These are phyloP conservation scores for Micronisus gabar DNA, from an alignment of 2,113 vertebrate genomes.

Conservation along the genomic window DNA sequence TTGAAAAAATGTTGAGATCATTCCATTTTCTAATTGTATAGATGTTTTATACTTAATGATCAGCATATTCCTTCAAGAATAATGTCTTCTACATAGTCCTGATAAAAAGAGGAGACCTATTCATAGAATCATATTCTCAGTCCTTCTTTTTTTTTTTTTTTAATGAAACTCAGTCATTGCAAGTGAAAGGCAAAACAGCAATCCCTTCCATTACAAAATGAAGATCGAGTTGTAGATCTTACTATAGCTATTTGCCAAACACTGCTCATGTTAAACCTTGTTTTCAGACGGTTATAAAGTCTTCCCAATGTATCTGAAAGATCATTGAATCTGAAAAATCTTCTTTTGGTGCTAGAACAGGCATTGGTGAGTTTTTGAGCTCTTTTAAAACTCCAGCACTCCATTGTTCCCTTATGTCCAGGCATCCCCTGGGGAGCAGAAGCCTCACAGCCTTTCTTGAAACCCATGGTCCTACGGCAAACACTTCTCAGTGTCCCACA, in stretches of 20 bases:
- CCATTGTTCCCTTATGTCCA: neutral
- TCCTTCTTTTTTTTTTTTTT: neutral
- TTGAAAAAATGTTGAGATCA: neutral
- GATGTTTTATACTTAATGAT: neutral
- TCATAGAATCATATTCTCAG: neutral
- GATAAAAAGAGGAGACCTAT: neutral
- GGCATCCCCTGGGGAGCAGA: neutral
- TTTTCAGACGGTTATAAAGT: neutral
- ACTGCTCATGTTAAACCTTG: neutral
- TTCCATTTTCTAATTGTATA: neutral
- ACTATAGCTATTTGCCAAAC: neutral
- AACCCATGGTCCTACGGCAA: neutral
- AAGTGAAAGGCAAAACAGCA: neutral
- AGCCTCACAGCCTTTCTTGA: neutral
- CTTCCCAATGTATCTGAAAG: neutral
- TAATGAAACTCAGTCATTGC: neutral
- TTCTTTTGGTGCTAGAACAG: neutral
- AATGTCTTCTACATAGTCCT: neutral
- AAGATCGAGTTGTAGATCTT: neutral
- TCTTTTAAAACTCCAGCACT: neutral
- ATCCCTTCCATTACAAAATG: neutral
- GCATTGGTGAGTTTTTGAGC: neutral
- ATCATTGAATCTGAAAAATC: neutral
- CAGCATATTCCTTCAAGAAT: neutral
- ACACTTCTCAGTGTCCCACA: neutral